Conservation (phyloP, 2,888 invertebrate genomes). For the Crepidodera aurea region DNA sequence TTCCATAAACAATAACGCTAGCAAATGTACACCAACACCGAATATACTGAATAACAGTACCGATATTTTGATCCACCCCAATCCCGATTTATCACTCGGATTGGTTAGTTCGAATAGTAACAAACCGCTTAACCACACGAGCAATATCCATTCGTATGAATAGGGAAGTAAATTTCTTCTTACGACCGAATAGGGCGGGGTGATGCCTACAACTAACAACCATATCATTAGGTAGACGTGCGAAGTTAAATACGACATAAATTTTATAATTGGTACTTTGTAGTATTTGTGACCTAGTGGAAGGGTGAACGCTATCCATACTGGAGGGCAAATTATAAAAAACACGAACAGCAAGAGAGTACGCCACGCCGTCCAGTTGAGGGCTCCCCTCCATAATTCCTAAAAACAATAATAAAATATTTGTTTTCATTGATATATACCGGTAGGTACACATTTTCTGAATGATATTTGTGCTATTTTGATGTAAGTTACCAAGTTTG, state of each 20-base stretch:
- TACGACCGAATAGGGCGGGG: conserved; percentile 85
- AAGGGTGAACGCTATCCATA: conserved; percentile 95
- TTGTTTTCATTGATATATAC: no score
- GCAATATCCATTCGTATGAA: conserved; percentile 95
- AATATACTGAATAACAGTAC: conserved; percentile 88
- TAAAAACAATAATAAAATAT: conserved; percentile 63
- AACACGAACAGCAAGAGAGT: conserved; percentile 91
- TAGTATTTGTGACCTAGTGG: conserved; percentile 95
- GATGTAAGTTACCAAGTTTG: no score
- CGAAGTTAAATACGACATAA: conserved; percentile 98
- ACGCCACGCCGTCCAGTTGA: conserved; percentile 96
- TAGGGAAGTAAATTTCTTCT: conserved; percentile 83
- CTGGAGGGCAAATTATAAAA: conserved; percentile 92
- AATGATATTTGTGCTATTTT: no score
- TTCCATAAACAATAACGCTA: conserved; percentile 75
- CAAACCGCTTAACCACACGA: conserved; percentile 94
- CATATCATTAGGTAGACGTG: conserved; percentile 97
- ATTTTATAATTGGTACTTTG: conserved; percentile 99
- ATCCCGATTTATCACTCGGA: conserved; percentile 95
- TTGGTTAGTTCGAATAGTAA: conserved; percentile 96
- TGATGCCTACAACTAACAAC: conserved; percentile 87
- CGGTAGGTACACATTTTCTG: no score
- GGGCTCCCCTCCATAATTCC: conserved; percentile 97
- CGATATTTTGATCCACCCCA: conserved; percentile 92
- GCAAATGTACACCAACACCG: conserved; percentile 88